A percentile compares a stretch with the other conserved stretches of the same genome.
phyloP scores from a whole-genome alignment of 2,113 vertebrate species.

The Lipophrys pholis region DNA sequence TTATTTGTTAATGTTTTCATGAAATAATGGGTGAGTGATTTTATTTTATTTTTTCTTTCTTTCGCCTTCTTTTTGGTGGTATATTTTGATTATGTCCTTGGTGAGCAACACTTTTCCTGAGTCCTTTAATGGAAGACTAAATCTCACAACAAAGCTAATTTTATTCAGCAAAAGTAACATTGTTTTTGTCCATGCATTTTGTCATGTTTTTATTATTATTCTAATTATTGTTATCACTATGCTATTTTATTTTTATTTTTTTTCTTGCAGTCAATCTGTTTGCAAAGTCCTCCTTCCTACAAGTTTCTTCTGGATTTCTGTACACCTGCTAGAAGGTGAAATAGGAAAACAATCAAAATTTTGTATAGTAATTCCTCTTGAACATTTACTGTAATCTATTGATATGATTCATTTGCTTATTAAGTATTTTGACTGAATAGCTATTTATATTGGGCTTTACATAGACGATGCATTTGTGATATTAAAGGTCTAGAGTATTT shows the following conservation, averaged over 20 bases:
- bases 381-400: constrained; percentile 87
- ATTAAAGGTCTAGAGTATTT: constrained; percentile 87
- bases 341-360: constrained; percentile 92
- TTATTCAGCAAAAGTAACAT: constrained; percentile 59
- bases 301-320: constrained; percentile 73
- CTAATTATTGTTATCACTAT: constrained; percentile 30
- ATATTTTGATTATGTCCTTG: constrained; percentile 51
- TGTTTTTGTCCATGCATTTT: constrained; percentile 54
- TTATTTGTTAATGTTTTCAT: constrained; percentile 75
- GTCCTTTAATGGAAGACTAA: constrained; percentile 40
- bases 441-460: constrained; percentile 96
- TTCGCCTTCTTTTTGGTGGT: constrained; percentile 52
- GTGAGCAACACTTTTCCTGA: constrained; percentile 39
- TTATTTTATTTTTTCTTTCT: constrained; percentile 28
- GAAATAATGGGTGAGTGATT: constrained; percentile 53
- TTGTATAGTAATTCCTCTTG: constrained; percentile 83
- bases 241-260: constrained; percentile 21
- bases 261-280: constrained; percentile 45
- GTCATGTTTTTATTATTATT: constrained; percentile 34
- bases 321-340: constrained; percentile 86
- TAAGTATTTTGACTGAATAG: constrained; percentile 92
- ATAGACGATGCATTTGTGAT: constrained; percentile 92
- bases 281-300: constrained; percentile 35
- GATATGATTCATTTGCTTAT: constrained; percentile 95
- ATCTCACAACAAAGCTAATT: constrained; percentile 54